These are phyloP conservation scores for Aphidius gifuensis DNA, from an alignment of 1,140 invertebrate species.

Conservation along the genomic window DNA sequence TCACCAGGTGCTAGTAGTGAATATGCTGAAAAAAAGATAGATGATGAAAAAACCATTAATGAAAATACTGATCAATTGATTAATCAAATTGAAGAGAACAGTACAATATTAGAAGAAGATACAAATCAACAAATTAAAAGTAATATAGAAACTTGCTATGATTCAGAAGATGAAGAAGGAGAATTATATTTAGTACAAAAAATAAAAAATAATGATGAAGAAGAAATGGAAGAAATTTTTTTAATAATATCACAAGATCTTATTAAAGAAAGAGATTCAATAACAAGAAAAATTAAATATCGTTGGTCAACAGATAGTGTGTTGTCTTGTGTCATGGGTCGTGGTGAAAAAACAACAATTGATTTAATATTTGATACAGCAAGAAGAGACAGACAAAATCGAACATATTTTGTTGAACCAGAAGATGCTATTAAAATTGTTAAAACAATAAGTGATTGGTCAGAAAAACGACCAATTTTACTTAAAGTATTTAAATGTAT, in stretches of 20 bases:
- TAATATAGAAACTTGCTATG: constrained; percentile 29
- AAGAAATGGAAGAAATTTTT: constrained; percentile 47
- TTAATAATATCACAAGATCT: constrained; percentile 45
- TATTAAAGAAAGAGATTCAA: constrained; percentile 53
- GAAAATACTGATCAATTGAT: constrained; percentile 6
- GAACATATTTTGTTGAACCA: constrained; percentile 59
- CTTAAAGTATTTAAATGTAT: constrained; percentile 61
- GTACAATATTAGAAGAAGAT: neutral
- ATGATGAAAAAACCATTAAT: constrained; percentile 12
- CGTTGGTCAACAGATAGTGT: constrained; percentile 60
- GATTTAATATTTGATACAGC: constrained; percentile 63
- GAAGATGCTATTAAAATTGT: constrained; percentile 60
- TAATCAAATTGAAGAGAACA: neutral
- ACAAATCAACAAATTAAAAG: constrained; percentile 11
- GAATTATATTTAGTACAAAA: constrained; percentile 46
- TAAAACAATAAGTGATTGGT: constrained; percentile 50
- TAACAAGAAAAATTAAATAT: constrained; percentile 54
- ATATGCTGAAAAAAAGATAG: neutral
- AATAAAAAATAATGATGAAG: constrained; percentile 28
- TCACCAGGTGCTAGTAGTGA: neutral
- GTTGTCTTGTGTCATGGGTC: constrained; percentile 56
- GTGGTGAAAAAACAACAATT: constrained; percentile 54
- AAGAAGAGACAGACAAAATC: constrained; percentile 56
- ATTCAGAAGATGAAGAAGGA: constrained; percentile 45
- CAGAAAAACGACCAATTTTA: constrained; percentile 54